These are phyloP conservation scores for Cheirogaleus major DNA, from an alignment of 2,797 vertebrate genomes.

Conservation along the genomic window DNA sequence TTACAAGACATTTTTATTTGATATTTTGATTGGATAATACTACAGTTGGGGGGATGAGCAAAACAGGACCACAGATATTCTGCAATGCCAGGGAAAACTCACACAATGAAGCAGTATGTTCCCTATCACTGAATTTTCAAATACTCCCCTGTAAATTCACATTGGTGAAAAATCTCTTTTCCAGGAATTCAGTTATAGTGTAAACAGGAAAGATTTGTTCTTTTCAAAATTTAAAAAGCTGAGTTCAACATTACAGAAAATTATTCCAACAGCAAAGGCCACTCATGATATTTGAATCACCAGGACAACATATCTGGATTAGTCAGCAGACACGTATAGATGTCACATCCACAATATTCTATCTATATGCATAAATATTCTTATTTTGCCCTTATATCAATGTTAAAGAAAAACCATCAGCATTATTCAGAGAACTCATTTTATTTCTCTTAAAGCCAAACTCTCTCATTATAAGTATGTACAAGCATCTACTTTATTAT, in stretches of 20 bases:
- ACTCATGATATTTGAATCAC: neutral
- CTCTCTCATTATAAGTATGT: neutral
- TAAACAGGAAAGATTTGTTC: neutral
- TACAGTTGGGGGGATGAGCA: too few species aligned
- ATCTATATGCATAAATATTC: neutral
- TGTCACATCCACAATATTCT: neutral
- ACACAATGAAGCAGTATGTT: neutral
- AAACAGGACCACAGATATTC: neutral
- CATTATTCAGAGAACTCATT: neutral
- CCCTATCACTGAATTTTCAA: conserved; percentile 6
- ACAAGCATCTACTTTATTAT: neutral
- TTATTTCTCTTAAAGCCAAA: conserved; percentile 8
- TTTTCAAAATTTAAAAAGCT: conserved; percentile 15
- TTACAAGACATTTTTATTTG: neutral
- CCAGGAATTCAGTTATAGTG: neutral
- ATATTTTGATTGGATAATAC: neutral
- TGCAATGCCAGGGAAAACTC: neutral
- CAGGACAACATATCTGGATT: neutral
- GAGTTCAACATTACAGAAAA: neutral
- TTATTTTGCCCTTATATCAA: neutral
- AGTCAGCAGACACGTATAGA: neutral
- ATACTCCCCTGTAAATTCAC: neutral
- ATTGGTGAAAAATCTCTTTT: neutral
- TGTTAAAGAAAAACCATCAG: neutral
- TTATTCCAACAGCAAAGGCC: neutral